Conservation (phyloP, 2,797 vertebrate genomes). For the Hylomyscus alleni region DNA sequence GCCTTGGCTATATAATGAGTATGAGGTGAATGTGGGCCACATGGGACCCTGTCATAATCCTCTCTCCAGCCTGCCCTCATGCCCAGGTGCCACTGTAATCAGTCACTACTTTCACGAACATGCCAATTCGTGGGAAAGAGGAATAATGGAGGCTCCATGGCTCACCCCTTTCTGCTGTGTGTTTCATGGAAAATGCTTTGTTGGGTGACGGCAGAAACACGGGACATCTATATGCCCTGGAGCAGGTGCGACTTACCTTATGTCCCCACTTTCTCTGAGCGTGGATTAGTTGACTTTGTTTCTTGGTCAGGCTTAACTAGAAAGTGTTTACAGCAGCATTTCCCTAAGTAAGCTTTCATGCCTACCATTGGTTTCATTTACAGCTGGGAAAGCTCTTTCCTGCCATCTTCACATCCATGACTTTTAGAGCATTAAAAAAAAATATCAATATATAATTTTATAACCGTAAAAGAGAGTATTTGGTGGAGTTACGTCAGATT, state of each 20-base stretch:
- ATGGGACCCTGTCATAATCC: background rate
- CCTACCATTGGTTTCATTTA: background rate
- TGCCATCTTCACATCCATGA: background rate
- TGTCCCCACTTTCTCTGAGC: background rate
- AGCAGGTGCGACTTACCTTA: accelerated
- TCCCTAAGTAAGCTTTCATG: background rate
- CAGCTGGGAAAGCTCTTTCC: background rate
- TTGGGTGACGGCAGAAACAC: background rate
- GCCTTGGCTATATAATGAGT: background rate
- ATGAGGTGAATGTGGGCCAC: background rate
- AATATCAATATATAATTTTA: background rate
- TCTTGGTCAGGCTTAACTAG: constrained; percentile 5
- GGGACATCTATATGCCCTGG: background rate
- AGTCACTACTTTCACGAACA: background rate
- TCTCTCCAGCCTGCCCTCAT: too few species aligned
- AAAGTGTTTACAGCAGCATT: background rate
- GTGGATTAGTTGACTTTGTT: background rate
- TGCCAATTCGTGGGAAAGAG: background rate
- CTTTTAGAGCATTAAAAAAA: background rate
- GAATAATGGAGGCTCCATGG: background rate
- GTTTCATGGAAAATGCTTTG: background rate
- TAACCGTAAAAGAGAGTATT: background rate
- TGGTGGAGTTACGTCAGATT: background rate
- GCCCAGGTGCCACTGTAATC: background rate
- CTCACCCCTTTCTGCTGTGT: background rate